phyloP scores from a whole-genome alignment of 2,113 vertebrate species.

The Gallinago jamesoni region DNA sequence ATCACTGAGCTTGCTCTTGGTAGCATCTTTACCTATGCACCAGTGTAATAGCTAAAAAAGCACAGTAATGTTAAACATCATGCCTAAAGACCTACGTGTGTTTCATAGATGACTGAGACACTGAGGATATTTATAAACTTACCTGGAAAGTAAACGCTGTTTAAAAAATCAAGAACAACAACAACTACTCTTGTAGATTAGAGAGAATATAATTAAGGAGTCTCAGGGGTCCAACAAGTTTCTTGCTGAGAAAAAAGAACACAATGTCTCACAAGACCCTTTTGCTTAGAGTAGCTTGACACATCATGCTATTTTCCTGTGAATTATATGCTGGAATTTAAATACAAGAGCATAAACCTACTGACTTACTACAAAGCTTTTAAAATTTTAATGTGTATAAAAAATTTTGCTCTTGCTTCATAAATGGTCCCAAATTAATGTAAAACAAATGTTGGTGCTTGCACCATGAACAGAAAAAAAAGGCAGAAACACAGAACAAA shows the following conservation, averaged over 20 bases:
- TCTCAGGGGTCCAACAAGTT: background rate
- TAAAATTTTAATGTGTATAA: slow-evolving; percentile 60
- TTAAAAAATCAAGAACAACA: background rate
- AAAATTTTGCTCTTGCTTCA: slow-evolving; percentile 56
- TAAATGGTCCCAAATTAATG: slow-evolving; percentile 68
- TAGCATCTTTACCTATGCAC: background rate
- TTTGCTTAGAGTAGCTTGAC: background rate
- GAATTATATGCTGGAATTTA: slow-evolving; percentile 44
- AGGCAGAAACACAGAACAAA: background rate
- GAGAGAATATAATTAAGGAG: slow-evolving; percentile 8
- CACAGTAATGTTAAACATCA: background rate
- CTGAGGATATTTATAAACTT: background rate
- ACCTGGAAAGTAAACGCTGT: background rate
- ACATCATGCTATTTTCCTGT: slow-evolving; percentile 11
- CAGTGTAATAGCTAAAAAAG: background rate
- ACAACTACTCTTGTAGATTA: slow-evolving; percentile 20
- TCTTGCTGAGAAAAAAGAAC: slow-evolving; percentile 15
- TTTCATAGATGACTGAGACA: background rate
- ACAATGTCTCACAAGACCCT: background rate
- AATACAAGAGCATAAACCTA: slow-evolving; percentile 45
- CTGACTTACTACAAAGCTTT: background rate
- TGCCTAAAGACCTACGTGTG: background rate
- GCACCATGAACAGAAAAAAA: background rate
- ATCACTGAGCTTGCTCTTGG: background rate
- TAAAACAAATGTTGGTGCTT: slow-evolving; percentile 56